A percentile compares a stretch with the other conserved stretches of the same genome.
Evolutionary conservation across 2,797 vertebrate genomes (phyloP).

Genomic region (Streptopelia turtur): DNA sequence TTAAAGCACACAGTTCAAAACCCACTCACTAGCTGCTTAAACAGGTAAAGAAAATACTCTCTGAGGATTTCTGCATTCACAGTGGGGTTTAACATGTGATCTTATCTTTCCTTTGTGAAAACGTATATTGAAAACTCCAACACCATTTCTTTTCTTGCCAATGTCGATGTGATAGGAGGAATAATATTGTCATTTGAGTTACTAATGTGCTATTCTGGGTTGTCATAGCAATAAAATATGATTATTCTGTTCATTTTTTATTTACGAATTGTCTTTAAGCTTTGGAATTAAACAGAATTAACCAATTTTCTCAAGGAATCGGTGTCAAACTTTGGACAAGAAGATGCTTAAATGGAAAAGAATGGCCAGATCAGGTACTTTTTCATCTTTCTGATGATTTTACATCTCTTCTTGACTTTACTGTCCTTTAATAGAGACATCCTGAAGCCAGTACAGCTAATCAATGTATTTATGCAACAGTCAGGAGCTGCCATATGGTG

Average conservation of each 20-base stretch:
- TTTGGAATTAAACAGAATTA: neutral
- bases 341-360: neutral
- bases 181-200: conserved; percentile 15
- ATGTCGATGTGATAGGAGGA: neutral
- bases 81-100: neutral
- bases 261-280: conserved; percentile 1
- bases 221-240: conserved; percentile 29
- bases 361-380: neutral
- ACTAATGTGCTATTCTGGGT: neutral
- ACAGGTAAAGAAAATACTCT: neutral
- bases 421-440: conserved; percentile 57
- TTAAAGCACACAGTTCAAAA: neutral
- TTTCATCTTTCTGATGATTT: conserved; percentile 1
- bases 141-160: neutral
- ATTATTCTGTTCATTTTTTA: conserved; percentile 15
- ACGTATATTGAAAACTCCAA: neutral
- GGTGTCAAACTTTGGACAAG: neutral
- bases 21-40: neutral
- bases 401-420: neutral
- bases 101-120: neutral
- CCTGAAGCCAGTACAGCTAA: conserved; percentile 53
- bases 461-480: conserved; percentile 65
- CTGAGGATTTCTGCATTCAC: neutral
- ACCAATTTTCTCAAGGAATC: rapidly evolving
- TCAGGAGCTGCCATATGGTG: conserved; percentile 68